Percentiles rank a stretch among this genome's conserved stretches.
phyloP scores from a whole-genome alignment of 2,888 invertebrate genomes.

The Orgyia antiqua region DNA sequence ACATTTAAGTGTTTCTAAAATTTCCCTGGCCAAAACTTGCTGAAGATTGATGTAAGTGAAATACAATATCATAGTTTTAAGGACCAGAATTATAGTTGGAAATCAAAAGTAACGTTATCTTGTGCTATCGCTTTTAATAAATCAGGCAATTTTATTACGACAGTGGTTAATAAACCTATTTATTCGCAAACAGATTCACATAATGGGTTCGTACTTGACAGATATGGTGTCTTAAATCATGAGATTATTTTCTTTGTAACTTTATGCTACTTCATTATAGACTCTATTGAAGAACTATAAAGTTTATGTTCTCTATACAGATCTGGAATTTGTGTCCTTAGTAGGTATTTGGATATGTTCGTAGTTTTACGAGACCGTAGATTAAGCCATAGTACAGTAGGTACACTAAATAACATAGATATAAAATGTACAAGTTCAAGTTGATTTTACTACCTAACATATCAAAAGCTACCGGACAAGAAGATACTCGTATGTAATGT shows the following conservation, averaged over 20 bases:
- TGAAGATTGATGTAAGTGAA: neutral
- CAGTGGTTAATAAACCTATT: constrained; percentile 72
- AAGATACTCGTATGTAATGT: too few species aligned
- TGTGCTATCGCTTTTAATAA: constrained; percentile 39
- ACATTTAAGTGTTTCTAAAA: too few species aligned
- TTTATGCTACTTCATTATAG: constrained; percentile 15
- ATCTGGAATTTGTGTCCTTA: constrained; percentile 28
- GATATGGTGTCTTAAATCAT: constrained; percentile 65
- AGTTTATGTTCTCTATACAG: constrained; percentile 15
- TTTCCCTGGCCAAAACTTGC: too few species aligned
- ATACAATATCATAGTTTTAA: constrained; percentile 1
- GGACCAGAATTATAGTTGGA: constrained; percentile 38
- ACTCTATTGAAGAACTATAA: constrained; percentile 22
- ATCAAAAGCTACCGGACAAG: too few species aligned
- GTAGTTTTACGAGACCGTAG: constrained; percentile 51
- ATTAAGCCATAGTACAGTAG: constrained; percentile 41
- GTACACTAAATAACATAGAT: constrained; percentile 38
- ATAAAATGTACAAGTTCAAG: constrained; percentile 32
- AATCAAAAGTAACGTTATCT: constrained; percentile 37
- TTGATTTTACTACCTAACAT: too few species aligned
- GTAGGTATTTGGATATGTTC: constrained; percentile 39
- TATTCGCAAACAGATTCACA: constrained; percentile 63
- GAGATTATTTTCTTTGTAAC: constrained; percentile 56
- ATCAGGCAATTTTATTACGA: constrained; percentile 60
- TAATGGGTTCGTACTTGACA: constrained; percentile 59